Conservation (phyloP, 2,888 invertebrate species). For the Sarcophaga subvicina region DNA sequence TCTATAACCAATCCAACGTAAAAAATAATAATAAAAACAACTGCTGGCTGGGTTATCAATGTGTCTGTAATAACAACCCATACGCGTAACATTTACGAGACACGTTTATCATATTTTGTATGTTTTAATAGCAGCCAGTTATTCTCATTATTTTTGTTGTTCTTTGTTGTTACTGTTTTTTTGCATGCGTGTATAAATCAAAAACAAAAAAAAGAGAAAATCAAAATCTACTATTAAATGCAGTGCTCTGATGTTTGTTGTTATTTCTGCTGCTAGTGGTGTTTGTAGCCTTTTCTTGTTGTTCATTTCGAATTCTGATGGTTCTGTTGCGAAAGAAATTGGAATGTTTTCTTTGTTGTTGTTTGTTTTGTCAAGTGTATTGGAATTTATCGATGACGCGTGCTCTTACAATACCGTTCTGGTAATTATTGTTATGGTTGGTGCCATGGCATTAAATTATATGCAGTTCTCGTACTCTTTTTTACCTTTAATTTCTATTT, state of each 20-base stretch:
- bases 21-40: not conserved
- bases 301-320: not conserved
- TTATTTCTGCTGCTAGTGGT: not conserved
- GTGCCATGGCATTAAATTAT: conserved; percentile 39
- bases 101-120: conserved; percentile 41
- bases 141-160: conserved; percentile 20
- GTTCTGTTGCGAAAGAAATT: conserved; percentile 30
- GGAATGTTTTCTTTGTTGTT: too few relatives aligned
- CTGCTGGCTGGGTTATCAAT: not conserved
- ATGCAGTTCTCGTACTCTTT: conserved; percentile 18
- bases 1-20: too few relatives aligned
- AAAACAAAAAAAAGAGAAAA: not conserved
- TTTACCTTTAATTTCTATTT: not conserved
- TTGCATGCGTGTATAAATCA: not conserved
- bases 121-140: conserved; percentile 7
- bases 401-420: conserved; percentile 42
- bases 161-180: not conserved
- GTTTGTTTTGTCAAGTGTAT: conserved; percentile 56
- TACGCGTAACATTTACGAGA: conserved; percentile 16
- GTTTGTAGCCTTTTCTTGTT: not conserved
- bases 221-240: too few relatives aligned
- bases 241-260: not conserved
- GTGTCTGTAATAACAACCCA: not conserved
- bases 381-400: conserved; percentile 66
- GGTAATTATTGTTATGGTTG: conserved; percentile 16